Evolutionary conservation across 2,888 invertebrate genomes (phyloP).

Genomic region (Lasioglossum marginatum): DNA sequence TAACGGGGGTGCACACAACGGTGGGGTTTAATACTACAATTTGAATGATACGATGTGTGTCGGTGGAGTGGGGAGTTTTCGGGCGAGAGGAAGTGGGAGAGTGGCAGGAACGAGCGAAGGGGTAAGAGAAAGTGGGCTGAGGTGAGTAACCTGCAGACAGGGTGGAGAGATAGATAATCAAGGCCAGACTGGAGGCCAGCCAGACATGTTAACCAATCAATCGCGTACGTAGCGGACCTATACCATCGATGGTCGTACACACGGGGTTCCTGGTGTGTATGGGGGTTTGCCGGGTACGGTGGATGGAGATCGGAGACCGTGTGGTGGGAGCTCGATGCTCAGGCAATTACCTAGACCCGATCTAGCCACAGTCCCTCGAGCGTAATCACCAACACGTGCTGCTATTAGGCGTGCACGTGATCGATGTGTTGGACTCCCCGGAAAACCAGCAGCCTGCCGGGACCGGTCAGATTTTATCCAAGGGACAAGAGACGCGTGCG

Average conservation of each 20-base stretch:
- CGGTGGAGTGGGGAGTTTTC: neutral
- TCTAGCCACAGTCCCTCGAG: conserved; percentile 79
- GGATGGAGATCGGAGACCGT: conserved; percentile 52
- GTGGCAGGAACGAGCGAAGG: conserved; percentile 10
- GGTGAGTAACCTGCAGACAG: conserved; percentile 73
- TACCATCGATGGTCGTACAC: conserved; percentile 64
- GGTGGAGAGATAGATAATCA: conserved; percentile 79
- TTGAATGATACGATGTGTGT: conserved; percentile 66
- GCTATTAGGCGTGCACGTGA: conserved; percentile 81
- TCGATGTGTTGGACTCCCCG: conserved; percentile 76
- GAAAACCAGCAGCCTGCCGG: conserved; percentile 67
- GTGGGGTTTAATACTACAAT: conserved; percentile 67
- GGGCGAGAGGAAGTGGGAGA: neutral
- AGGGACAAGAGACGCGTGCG: conserved; percentile 50
- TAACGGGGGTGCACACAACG: conserved; percentile 22
- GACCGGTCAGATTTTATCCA: conserved; percentile 66
- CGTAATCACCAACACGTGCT: conserved; percentile 82
- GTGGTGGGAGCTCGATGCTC: conserved; percentile 66
- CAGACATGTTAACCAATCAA: conserved; percentile 81
- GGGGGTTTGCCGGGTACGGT: conserved; percentile 57
- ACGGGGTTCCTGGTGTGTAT: conserved; percentile 48
- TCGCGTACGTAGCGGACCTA: conserved; percentile 71
- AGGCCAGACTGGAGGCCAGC: conserved; percentile 76
- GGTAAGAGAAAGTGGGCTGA: conserved; percentile 53
- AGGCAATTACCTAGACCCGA: conserved; percentile 81